A percentile compares a stretch with the other conserved stretches of the same genome.
These are phyloP conservation scores for Mactromeris polynyma DNA, from an alignment of 2,888 invertebrate genomes.

Conservation along the genomic window DNA sequence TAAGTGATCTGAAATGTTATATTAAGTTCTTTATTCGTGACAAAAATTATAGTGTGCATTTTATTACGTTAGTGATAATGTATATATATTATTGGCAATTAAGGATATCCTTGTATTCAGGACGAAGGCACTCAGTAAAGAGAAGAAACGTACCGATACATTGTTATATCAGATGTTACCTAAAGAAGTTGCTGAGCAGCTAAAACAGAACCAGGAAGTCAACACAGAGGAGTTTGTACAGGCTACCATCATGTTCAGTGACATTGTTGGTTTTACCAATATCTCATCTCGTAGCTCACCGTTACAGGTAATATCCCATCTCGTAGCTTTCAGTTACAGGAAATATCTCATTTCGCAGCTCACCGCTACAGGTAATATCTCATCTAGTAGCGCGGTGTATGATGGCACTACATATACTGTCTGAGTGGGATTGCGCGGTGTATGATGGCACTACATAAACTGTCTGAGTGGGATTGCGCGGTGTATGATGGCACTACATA, in stretches of 20 bases:
- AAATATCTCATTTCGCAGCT: slow-evolving; percentile 79
- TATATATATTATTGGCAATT: no score
- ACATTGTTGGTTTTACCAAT: slow-evolving; percentile 83
- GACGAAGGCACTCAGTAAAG: slow-evolving; percentile 81
- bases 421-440: no score
- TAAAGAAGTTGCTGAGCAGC: slow-evolving; percentile 83
- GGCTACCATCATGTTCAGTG: slow-evolving; percentile 84
- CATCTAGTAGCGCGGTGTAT: background rate
- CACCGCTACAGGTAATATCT: slow-evolving; percentile 79
- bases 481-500: no score
- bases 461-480: no score
- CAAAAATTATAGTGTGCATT: background rate
- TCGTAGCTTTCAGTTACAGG: background rate
- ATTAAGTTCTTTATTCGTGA: no score
- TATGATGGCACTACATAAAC: no score
- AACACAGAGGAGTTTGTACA: slow-evolving; percentile 80
- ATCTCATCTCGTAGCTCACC: slow-evolving; percentile 83
- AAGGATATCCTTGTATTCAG: slow-evolving; percentile 55
- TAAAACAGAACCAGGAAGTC: slow-evolving; percentile 81
- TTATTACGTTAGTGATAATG: background rate
- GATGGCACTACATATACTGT: no score
- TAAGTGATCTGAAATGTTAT: no score
- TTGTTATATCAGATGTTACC: slow-evolving; percentile 86
- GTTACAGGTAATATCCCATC: slow-evolving; percentile 71
- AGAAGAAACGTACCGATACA: slow-evolving; percentile 83